These are phyloP conservation scores for Lagria hirta DNA, from an alignment of 2,888 invertebrate genomes.

Conservation along the genomic window DNA sequence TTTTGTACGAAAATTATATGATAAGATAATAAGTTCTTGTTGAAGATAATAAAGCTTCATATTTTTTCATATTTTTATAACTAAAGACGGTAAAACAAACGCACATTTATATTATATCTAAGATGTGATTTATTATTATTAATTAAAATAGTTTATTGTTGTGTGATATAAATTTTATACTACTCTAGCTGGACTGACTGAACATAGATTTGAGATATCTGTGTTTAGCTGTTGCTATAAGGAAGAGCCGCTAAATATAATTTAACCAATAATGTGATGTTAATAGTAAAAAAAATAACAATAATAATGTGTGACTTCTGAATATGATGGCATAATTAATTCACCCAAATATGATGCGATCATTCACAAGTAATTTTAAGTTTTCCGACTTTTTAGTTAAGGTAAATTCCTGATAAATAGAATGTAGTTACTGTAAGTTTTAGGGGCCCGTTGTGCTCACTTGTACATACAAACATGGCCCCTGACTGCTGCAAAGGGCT, in stretches of 20 bases:
- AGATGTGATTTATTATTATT: constrained; percentile 23
- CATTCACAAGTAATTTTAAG: constrained; percentile 10
- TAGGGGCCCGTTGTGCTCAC: constrained; percentile 39
- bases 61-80: constrained; percentile 25
- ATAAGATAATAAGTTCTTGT: constrained; percentile 17
- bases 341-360: constrained; percentile 19
- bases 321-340: constrained; percentile 13
- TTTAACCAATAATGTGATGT: constrained; percentile 13
- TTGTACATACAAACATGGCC: constrained; percentile 43
- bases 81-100: constrained; percentile 9
- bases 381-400: constrained; percentile 23
- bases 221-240: constrained; percentile 14
- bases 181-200: constrained; percentile 11
- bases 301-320: constrained; percentile 11
- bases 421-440: constrained; percentile 36
- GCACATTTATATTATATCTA: constrained; percentile 21
- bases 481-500: constrained; percentile 46
- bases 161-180: constrained; percentile 20
- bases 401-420: constrained; percentile 30
- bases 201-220: constrained; percentile 2
- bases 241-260: constrained; percentile 6
- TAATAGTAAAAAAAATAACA: constrained; percentile 7
- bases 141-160: constrained; percentile 23
- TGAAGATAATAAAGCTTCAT: constrained; percentile 13
- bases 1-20: constrained; percentile 12